Evolutionary conservation across 2,888 invertebrate genomes (phyloP).

Genomic region (Glomeris marginata): DNA sequence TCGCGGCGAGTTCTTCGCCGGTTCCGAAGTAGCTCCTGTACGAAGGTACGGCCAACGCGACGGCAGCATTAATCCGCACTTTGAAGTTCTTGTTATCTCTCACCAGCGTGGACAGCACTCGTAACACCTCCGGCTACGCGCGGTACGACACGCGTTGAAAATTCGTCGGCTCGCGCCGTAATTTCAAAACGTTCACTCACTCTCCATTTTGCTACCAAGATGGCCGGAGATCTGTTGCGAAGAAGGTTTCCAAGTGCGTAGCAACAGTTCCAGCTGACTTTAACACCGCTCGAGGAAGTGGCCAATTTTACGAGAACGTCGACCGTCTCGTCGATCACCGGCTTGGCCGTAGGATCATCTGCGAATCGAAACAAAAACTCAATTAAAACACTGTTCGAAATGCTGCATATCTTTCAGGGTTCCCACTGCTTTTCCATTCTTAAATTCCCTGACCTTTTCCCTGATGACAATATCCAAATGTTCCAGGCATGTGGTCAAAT

Average conservation of each 20-base stretch:
- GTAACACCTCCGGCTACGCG: conserved; percentile 45
- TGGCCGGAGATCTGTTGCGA: conserved; percentile 35
- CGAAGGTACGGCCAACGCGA: conserved; percentile 48
- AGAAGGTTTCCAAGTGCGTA: conserved; percentile 69
- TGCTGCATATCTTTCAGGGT: no score
- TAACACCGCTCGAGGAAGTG: conserved; percentile 55
- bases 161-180: no score
- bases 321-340: conserved; percentile 37
- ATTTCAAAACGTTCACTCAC: conserved; percentile 26
- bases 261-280: conserved; percentile 85
- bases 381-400: background rate
- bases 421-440: no score
- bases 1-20: conserved; percentile 35
- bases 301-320: conserved; percentile 52
- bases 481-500: no score
- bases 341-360: conserved; percentile 37
- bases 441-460: no score
- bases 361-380: conserved; percentile 21
- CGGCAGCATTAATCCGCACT: conserved; percentile 73
- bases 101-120: conserved; percentile 46
- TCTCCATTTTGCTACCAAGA: conserved; percentile 38
- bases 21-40: conserved; percentile 47
- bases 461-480: no score
- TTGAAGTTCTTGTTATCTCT: conserved; percentile 68
- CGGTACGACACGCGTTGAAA: background rate